phyloP scores from a whole-genome alignment of 2,797 vertebrate genomes.

The Dromococcyx pavoninus region DNA sequence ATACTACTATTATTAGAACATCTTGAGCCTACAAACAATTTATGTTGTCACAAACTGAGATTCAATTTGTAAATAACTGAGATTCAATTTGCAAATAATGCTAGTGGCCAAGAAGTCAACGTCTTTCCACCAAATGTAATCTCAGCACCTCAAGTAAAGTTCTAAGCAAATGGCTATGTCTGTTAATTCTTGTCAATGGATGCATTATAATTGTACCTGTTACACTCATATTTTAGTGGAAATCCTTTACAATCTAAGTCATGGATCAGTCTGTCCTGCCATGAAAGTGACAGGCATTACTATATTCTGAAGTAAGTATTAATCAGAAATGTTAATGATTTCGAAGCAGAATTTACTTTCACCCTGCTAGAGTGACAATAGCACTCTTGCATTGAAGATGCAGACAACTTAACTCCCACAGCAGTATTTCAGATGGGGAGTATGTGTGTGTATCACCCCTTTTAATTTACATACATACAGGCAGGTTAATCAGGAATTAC shows the following conservation, averaged over 20 bases:
- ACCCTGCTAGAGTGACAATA: neutral
- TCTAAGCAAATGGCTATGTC: neutral
- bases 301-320: neutral
- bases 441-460: neutral
- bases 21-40: neutral
- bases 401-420: neutral
- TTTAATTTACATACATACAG: neutral
- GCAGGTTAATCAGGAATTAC: constrained; percentile 57
- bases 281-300: neutral
- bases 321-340: neutral
- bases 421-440: neutral
- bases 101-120: neutral
- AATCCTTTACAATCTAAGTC: neutral
- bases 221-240: neutral
- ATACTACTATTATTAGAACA: neutral
- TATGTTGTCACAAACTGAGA: neutral
- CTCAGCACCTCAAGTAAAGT: neutral
- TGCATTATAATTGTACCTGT: neutral
- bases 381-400: neutral
- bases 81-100: neutral
- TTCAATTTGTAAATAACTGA: neutral
- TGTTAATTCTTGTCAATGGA: neutral
- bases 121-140: neutral
- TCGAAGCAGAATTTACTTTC: neutral
- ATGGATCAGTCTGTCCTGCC: neutral